phyloP scores from a whole-genome alignment of 2,113 vertebrate species.

The Phainopepla nitens region DNA sequence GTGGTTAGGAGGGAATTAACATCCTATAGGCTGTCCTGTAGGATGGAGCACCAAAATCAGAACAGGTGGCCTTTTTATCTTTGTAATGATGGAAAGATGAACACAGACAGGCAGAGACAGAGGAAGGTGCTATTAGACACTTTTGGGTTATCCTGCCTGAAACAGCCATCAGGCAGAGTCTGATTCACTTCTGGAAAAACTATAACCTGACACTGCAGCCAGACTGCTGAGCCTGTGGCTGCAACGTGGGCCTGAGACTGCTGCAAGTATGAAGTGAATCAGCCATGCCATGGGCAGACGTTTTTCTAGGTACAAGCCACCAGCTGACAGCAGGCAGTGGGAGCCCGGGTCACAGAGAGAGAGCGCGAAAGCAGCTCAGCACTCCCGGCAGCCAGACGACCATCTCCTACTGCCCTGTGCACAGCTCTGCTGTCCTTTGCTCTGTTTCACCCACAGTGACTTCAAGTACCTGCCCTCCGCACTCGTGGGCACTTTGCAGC shows the following conservation, averaged over 20 bases:
- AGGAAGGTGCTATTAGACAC: background rate
- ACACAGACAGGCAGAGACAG: background rate
- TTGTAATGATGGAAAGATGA: background rate
- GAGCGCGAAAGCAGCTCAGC: background rate
- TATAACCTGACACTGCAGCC: background rate
- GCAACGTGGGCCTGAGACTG: background rate
- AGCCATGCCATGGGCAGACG: rapidly evolving
- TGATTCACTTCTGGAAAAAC: background rate
- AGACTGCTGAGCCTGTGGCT: background rate
- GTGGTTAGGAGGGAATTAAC: background rate
- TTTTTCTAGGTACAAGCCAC: background rate
- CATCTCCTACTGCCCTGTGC: background rate
- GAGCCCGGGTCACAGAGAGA: background rate
- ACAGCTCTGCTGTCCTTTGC: background rate
- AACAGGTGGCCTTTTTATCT: background rate
- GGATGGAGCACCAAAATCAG: background rate
- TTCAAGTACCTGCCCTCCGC: background rate
- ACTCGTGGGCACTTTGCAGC: rapidly evolving
- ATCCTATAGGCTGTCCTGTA: background rate
- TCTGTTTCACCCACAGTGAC: background rate
- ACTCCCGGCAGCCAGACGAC: background rate
- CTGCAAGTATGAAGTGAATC: background rate
- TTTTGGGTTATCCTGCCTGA: background rate
- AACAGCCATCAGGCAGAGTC: background rate
- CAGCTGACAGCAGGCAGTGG: background rate